Conservation (phyloP, 2,797 vertebrate species). For the Tachyglossus aculeatus region DNA sequence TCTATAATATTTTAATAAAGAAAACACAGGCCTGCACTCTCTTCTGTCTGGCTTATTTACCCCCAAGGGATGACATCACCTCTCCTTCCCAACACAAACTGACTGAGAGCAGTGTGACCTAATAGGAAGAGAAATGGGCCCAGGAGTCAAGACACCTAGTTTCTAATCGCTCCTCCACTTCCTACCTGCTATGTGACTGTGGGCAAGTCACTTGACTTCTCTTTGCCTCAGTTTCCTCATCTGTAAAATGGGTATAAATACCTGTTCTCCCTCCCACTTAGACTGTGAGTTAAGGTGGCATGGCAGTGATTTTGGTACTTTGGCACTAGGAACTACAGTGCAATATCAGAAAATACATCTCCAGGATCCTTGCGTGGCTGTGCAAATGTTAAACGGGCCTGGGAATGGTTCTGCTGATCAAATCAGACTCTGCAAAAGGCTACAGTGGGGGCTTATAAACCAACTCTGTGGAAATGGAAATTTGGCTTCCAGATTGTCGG, state of each 20-base stretch:
- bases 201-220: neutral
- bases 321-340: neutral
- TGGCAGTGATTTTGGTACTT: neutral
- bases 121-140: too few species aligned
- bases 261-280: neutral
- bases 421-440: constrained; percentile 1
- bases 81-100: too few species aligned
- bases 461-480: neutral
- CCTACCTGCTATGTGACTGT: neutral
- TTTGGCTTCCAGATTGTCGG: neutral
- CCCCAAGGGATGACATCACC: neutral
- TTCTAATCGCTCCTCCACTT: too few species aligned
- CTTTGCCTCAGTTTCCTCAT: neutral
- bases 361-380: neutral
- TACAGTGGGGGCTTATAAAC: neutral
- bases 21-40: constrained; percentile 32
- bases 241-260: neutral
- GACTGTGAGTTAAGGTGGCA: neutral
- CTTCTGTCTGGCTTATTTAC: neutral
- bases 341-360: constrained; percentile 2
- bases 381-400: neutral
- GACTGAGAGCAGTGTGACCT: too few species aligned
- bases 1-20: constrained; percentile 24
- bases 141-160: too few species aligned
- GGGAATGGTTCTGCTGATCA: neutral